Evolutionary conservation across 2,797 vertebrate genomes (phyloP).

Genomic region (Peromyscus melanophrys): DNA sequence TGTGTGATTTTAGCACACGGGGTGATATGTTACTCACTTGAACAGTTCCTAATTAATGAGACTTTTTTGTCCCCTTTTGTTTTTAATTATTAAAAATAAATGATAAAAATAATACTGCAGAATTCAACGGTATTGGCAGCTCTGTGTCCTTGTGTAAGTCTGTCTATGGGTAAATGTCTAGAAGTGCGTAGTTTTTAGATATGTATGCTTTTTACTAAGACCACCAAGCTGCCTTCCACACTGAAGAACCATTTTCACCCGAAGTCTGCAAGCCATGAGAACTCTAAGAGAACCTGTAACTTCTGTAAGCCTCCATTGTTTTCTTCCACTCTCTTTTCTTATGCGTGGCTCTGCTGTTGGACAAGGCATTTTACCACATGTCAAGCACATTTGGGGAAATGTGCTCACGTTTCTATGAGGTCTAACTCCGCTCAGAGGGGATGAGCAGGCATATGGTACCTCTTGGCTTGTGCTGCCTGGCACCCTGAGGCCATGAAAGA

Average conservation of each 20-base stretch:
- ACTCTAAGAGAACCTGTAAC: neutral
- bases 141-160: neutral
- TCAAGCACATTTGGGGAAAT: neutral
- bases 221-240: neutral
- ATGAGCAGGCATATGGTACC: neutral
- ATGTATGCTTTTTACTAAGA: too few relatives aligned
- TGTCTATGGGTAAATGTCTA: neutral
- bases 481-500: neutral
- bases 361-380: neutral
- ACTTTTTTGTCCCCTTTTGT: neutral
- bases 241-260: neutral
- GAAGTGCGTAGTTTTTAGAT: neutral
- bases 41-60: neutral
- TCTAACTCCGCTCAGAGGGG: neutral
- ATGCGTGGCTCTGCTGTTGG: neutral
- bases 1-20: neutral
- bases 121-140: neutral
- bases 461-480: neutral
- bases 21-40: neutral
- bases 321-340: neutral
- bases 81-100: constrained; percentile 62
- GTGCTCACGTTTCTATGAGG: neutral
- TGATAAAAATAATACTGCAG: neutral
- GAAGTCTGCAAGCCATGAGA: neutral
- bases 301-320: neutral